Evolutionary conservation across 2,113 vertebrate genomes (phyloP).

Genomic region (Bubo bubo): DNA sequence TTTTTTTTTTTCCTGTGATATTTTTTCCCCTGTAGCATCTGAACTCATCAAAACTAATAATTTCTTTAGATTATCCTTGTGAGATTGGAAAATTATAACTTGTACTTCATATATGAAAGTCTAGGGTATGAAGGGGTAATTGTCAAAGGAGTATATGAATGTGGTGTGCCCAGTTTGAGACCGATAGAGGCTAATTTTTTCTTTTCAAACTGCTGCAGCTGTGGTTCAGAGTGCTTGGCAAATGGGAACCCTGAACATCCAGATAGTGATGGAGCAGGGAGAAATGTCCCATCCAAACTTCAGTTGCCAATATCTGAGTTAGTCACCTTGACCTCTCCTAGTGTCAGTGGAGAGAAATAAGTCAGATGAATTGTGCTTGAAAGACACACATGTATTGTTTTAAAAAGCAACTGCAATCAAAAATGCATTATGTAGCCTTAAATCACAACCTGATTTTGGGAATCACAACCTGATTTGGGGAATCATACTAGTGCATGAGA

Average conservation of each 20-base stretch:
- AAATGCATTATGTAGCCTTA: neutral
- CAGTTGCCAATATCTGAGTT: neutral
- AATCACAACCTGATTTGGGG: neutral
- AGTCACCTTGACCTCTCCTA: neutral
- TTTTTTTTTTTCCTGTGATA: too few relatives aligned
- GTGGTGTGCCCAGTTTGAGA: neutral
- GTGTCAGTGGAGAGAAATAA: neutral
- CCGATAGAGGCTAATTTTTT: neutral
- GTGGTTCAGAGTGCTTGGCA: neutral
- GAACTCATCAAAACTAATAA: neutral
- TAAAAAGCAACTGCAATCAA: neutral
- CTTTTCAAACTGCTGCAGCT: neutral
- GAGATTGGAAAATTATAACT: neutral
- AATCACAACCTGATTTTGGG: neutral
- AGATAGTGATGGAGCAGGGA: neutral
- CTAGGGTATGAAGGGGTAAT: neutral
- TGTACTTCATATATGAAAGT: neutral
- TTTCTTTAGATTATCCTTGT: neutral
- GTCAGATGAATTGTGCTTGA: neutral
- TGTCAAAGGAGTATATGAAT: neutral
- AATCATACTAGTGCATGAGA: neutral
- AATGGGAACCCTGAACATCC: neutral
- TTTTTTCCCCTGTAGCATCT: neutral
- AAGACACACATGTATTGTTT: neutral
- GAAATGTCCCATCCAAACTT: neutral